Conservation (phyloP, 23 tunicate genomes). For the Ascidia mentula region DNA sequence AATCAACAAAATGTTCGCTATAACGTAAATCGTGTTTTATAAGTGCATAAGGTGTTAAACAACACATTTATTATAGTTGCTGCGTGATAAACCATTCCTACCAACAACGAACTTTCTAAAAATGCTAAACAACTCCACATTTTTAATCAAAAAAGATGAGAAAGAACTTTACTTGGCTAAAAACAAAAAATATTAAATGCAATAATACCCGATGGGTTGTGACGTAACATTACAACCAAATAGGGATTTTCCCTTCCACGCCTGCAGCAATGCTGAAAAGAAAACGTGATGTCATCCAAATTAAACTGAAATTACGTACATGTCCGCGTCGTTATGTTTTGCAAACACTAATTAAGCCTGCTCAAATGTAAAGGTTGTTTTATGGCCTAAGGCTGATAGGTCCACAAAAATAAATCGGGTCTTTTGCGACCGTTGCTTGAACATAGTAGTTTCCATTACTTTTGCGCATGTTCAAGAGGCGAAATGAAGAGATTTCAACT, state of each 20-base stretch:
- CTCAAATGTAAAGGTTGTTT: neutral
- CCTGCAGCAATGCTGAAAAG: neutral
- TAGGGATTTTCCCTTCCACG: neutral
- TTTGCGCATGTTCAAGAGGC: neutral
- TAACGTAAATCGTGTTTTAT: too few species aligned
- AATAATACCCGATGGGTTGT: too few species aligned
- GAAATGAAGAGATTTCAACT: neutral
- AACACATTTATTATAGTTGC: too few species aligned
- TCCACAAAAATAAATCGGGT: neutral
- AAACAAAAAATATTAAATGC: too few species aligned
- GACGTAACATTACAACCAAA: constrained; percentile 4
- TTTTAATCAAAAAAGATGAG: too few species aligned
- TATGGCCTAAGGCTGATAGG: neutral
- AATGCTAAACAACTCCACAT: too few species aligned
- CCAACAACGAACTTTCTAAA: too few species aligned
- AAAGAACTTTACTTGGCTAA: too few species aligned
- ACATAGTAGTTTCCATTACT: neutral
- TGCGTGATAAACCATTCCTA: too few species aligned
- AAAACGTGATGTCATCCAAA: neutral
- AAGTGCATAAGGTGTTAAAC: too few species aligned
- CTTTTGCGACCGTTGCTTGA: neutral
- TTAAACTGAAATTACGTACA: neutral
- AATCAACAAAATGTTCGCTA: too few species aligned
- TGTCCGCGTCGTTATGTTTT: neutral
- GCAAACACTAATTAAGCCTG: neutral